Evolutionary conservation across 1,140 invertebrate genomes (phyloP).

Genomic region (Luehdorfia chinensis): DNA sequence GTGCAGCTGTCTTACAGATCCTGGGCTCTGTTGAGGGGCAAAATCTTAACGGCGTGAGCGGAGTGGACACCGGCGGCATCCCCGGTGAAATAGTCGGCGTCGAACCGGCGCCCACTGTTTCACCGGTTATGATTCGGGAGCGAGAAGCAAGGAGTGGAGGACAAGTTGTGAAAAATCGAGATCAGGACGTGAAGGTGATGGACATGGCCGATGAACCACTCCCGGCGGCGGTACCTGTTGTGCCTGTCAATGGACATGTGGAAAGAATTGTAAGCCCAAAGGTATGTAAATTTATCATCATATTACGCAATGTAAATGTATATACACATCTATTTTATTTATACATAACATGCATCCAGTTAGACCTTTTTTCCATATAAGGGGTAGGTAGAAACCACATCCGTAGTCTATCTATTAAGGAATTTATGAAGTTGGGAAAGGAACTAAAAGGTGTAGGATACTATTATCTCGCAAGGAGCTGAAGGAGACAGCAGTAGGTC

Average conservation of each 20-base stretch:
- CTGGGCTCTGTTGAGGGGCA: conserved; percentile 81
- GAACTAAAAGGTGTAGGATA: too few relatives aligned
- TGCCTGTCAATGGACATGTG: conserved; percentile 28
- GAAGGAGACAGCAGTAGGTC: too few relatives aligned
- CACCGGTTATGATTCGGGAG: too few relatives aligned
- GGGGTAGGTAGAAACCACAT: too few relatives aligned
- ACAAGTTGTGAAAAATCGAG: conserved; percentile 16
- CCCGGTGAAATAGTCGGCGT: conserved; percentile 79
- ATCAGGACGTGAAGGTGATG: conserved; percentile 20
- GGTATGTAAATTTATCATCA: too few relatives aligned
- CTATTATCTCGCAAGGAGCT: too few relatives aligned
- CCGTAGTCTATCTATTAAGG: too few relatives aligned
- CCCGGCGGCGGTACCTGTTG: conserved; percentile 29
- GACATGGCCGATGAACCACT: conserved; percentile 21
- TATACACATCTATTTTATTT: too few relatives aligned
- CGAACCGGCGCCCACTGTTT: conserved; percentile 73
- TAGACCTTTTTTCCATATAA: too few relatives aligned
- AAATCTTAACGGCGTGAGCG: conserved; percentile 77
- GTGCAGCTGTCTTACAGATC: conserved; percentile 84
- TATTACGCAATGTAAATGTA: too few relatives aligned
- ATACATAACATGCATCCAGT: too few relatives aligned
- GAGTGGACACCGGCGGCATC: conserved; percentile 78
- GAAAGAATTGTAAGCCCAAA: conserved; percentile 41
- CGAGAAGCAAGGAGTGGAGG: conserved; percentile 18
- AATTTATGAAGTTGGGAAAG: too few relatives aligned